Evolutionary conservation across 2,888 invertebrate species (phyloP).

Genomic region (Clivina fossor): DNA sequence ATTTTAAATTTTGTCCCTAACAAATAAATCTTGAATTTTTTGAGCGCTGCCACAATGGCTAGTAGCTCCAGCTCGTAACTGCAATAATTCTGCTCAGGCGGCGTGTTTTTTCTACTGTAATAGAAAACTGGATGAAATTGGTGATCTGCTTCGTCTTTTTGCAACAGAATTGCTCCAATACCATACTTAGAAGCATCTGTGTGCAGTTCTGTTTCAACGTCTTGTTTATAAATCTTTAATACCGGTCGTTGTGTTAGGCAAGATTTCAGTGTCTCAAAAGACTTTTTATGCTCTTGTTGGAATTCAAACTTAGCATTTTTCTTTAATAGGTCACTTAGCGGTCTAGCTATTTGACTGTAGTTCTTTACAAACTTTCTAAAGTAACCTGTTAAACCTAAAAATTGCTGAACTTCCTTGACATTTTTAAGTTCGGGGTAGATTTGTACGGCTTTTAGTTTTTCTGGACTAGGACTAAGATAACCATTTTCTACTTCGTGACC

Average conservation of each 20-base stretch:
- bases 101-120: constrained; percentile 42
- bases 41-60: constrained; percentile 8
- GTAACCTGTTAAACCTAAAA: constrained; percentile 36
- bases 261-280: constrained; percentile 28
- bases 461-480: constrained; percentile 22
- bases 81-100: constrained; percentile 36
- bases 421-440: constrained; percentile 31
- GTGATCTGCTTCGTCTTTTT: constrained; percentile 37
- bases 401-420: constrained; percentile 31
- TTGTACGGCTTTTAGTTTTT: constrained; percentile 32
- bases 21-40: constrained; percentile 7
- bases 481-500: constrained; percentile 22
- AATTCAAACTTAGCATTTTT: constrained; percentile 5
- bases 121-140: constrained; percentile 41
- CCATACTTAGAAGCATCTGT: constrained; percentile 41
- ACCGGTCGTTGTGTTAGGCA: constrained; percentile 20
- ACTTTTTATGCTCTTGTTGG: constrained; percentile 10
- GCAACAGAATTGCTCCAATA: constrained; percentile 42
- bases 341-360: constrained; percentile 26
- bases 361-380: constrained; percentile 34
- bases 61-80: constrained; percentile 36
- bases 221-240: constrained; percentile 26
- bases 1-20: constrained; percentile 23
- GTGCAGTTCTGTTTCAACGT: constrained; percentile 30
- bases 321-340: constrained; percentile 25